Base-by-base conservation (phyloP, 2,113 vertebrate genomes). In the Megaceryle torquata region DNA sequence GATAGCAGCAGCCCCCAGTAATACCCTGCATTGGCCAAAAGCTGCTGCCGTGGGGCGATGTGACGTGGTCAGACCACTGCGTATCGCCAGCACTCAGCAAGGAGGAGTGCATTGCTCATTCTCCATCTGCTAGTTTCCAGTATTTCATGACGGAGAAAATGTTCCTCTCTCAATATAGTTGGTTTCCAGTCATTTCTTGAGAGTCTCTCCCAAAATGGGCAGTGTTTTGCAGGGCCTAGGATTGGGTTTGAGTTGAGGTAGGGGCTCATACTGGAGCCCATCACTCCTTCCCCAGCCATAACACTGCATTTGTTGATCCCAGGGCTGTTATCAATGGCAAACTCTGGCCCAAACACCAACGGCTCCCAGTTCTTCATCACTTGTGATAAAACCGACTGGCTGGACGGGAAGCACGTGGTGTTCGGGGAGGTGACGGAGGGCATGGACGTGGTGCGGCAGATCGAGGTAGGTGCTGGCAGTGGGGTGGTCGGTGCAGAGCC, bases 301-400 rank as follows among this genome's bases (percentile, higher is more conserved):
- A 35, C 29, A 0, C 16, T 5, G 5, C 11, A 0, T 15, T 41
- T 25, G 31, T 14, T 57, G 46, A 9, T 21, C 41, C 6, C 92
- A 99, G 99, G 99, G 35, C 97, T 98, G 82, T 96, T 99, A 21
- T 99, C 99, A 13, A 99, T 99, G 99, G 99, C 99, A 17, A 99
- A 99, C 97, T 99, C 99, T 0, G 99, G 99, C 14, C 67, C 98
- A 0, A 99, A 99, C 97, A 98, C 97, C 61, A 99, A 99, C 0
- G 98, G 99, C 82, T 99, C 99, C 26, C 99, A 99, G 98, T 99
- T 99, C 97, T 99, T 99, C 97, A 98, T 99, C 97, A 99, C 98
- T 1, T 99, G 98, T 7, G 99, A 99, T 65, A 99, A 99, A 86
- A 99, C 99, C 0, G 99, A 99, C 84, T 99, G 99, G 99, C 97